phyloP scores from a whole-genome alignment of 2,113 vertebrate genomes.

The Clupea harengus region DNA sequence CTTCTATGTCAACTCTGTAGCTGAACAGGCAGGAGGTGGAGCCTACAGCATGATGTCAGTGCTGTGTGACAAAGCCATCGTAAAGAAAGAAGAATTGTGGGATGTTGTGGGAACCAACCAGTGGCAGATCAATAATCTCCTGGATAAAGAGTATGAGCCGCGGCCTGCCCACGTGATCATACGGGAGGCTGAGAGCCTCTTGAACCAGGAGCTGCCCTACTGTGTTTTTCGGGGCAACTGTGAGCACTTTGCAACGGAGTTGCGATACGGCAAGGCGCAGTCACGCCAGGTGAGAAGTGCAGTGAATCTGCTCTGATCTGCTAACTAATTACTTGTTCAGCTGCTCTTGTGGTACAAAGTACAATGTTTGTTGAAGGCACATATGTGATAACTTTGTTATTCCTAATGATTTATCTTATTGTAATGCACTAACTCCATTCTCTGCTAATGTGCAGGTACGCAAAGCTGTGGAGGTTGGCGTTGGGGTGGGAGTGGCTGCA shows the following conservation, averaged over 20 bases:
- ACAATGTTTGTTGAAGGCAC: no score
- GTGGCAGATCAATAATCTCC: constrained; percentile 71
- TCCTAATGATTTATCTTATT: not conserved
- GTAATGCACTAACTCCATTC: not conserved
- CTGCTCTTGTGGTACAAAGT: no score
- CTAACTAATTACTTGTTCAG: no score
- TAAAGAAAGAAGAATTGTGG: constrained; percentile 73
- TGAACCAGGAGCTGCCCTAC: constrained; percentile 61
- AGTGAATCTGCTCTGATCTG: not conserved
- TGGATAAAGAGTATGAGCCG: constrained; percentile 64
- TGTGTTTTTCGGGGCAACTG: constrained; percentile 66
- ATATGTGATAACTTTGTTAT: not conserved
- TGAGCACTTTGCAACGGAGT: constrained; percentile 75
- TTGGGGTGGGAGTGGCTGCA: constrained; percentile 19
- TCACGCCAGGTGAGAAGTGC: constrained; percentile 74
- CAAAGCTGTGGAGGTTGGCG: constrained; percentile 31
- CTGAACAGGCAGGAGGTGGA: not conserved
- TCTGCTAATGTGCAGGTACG: constrained; percentile 54
- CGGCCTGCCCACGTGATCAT: constrained; percentile 51
- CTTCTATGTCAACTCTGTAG: not conserved
- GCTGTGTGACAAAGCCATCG: constrained; percentile 65
- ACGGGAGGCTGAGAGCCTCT: constrained; percentile 44
- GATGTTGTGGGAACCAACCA: constrained; percentile 54
- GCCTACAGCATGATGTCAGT: constrained; percentile 74
- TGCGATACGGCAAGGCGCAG: constrained; percentile 73